Conservation (phyloP, 1,140 invertebrate species). For the Conopomorpha cramerella region DNA sequence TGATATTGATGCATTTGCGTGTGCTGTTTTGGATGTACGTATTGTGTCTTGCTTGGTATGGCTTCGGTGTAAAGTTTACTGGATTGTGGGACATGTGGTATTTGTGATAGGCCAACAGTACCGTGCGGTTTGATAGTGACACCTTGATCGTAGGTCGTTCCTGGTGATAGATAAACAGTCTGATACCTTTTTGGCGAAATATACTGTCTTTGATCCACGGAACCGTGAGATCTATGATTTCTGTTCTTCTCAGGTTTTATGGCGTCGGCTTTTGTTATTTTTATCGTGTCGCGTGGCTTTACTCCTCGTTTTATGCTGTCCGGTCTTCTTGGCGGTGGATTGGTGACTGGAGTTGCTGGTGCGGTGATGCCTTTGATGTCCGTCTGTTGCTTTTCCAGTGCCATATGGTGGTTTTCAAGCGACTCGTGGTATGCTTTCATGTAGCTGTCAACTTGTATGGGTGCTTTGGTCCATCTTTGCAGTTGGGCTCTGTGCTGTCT, state of each 20-base stretch:
- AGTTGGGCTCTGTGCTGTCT: conserved; percentile 44
- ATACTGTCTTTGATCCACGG: conserved; percentile 28
- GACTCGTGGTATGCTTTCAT: conserved; percentile 52
- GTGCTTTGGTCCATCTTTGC: conserved; percentile 30
- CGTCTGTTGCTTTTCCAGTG: conserved; percentile 38
- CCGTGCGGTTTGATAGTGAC: conserved; percentile 37
- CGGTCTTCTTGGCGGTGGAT: not conserved
- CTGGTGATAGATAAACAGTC: conserved; percentile 21
- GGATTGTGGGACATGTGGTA: conserved; percentile 8
- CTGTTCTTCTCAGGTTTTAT: conserved; percentile 21
- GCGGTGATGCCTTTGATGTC: conserved; percentile 15
- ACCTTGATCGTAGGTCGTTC: conserved; percentile 26
- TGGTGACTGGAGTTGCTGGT: not conserved
- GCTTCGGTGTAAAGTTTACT: conserved; percentile 25
- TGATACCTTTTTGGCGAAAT: conserved; percentile 20
- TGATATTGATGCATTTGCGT: conserved; percentile 22
- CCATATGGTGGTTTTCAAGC: conserved; percentile 47
- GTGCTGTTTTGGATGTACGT: conserved; percentile 28
- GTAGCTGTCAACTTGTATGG: conserved; percentile 35
- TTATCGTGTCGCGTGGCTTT: conserved; percentile 10
- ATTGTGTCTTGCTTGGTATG: conserved; percentile 20
- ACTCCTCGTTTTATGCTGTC: not conserved
- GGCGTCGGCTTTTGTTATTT: conserved; percentile 22
- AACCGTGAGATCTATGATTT: conserved; percentile 43
- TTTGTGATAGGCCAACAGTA: conserved; percentile 17